These are phyloP conservation scores for Aulostomus chinensis DNA, from an alignment of 2,797 vertebrate genomes.

Conservation along the genomic window DNA sequence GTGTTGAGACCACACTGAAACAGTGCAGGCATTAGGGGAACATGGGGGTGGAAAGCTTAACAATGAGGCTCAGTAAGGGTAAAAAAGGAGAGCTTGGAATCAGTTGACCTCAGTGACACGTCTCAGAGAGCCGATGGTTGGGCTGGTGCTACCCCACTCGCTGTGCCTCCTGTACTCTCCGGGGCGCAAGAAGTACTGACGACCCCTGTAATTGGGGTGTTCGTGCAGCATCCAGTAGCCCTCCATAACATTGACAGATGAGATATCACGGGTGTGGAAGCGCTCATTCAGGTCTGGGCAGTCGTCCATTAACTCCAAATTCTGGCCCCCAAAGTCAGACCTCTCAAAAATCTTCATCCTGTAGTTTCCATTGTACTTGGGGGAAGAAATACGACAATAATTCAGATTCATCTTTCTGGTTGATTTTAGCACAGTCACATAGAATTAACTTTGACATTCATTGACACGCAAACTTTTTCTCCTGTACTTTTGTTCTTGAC, in stretches of 20 bases:
- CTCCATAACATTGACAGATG: slow-evolving; percentile 81
- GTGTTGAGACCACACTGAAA: slow-evolving; percentile 50
- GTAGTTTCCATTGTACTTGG: slow-evolving; percentile 78
- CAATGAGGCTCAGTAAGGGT: slow-evolving; percentile 20
- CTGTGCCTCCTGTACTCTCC: slow-evolving; percentile 82
- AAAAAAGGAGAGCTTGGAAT: slow-evolving; percentile 35
- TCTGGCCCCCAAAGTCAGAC: slow-evolving; percentile 80
- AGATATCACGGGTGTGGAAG: slow-evolving; percentile 82
- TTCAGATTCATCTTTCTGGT: too few species aligned
- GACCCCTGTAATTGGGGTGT: slow-evolving; percentile 82
- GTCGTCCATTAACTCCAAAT: slow-evolving; percentile 81
- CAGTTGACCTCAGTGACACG: slow-evolving; percentile 76
- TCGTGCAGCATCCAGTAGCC: slow-evolving; percentile 86
- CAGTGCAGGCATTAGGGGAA: slow-evolving; percentile 24
- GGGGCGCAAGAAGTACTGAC: slow-evolving; percentile 82
- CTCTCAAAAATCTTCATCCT: slow-evolving; percentile 83
- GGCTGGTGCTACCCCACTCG: slow-evolving; percentile 79
- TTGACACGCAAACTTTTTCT: background rate
- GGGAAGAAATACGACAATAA: too few species aligned
- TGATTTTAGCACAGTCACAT: background rate
- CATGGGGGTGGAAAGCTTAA: slow-evolving; percentile 23
- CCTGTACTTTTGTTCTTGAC: background rate
- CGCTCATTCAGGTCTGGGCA: slow-evolving; percentile 79
- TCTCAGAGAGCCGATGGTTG: slow-evolving; percentile 79
- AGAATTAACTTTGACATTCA: background rate